Conservation (phyloP, 2,113 vertebrate genomes). For the Misgurnus anguillicaudatus region DNA sequence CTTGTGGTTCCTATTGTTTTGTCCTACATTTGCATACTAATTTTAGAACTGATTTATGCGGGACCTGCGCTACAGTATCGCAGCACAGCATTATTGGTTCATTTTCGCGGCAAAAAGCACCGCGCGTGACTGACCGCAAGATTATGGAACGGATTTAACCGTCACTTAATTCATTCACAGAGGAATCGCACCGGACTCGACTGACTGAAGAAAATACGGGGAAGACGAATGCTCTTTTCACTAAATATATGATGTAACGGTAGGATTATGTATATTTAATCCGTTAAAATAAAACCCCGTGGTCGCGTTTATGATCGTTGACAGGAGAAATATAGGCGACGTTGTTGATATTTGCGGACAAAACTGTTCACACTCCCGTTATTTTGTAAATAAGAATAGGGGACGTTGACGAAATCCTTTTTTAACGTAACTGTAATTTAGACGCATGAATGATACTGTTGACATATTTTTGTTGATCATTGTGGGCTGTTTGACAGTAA, state of each 20-base stretch:
- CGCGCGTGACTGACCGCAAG: constrained; percentile 15
- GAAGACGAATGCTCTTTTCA: not conserved
- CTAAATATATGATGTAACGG: not conserved
- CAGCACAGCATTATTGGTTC: not conserved
- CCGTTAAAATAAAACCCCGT: not conserved
- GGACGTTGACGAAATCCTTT: not conserved
- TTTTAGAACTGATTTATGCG: not conserved
- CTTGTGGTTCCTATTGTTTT: not conserved
- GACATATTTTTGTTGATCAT: constrained; percentile 12
- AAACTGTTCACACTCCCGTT: too few species aligned
- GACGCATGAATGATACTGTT: not conserved
- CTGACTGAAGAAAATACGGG: not conserved
- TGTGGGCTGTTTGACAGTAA: not conserved
- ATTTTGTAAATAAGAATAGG: not conserved
- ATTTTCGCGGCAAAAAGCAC: not conserved
- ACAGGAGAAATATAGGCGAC: not conserved
- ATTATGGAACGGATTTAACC: constrained; percentile 1
- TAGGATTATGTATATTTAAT: constrained; percentile 7
- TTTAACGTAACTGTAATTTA: not conserved
- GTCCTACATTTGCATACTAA: not conserved
- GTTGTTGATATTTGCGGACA: not conserved
- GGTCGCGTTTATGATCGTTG: constrained; percentile 3
- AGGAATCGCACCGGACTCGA: not conserved
- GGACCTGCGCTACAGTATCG: not conserved
- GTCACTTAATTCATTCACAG: too few species aligned